Evolutionary conservation across 2,888 invertebrate species (phyloP).

Genomic region (Latrodectus hesperus): DNA sequence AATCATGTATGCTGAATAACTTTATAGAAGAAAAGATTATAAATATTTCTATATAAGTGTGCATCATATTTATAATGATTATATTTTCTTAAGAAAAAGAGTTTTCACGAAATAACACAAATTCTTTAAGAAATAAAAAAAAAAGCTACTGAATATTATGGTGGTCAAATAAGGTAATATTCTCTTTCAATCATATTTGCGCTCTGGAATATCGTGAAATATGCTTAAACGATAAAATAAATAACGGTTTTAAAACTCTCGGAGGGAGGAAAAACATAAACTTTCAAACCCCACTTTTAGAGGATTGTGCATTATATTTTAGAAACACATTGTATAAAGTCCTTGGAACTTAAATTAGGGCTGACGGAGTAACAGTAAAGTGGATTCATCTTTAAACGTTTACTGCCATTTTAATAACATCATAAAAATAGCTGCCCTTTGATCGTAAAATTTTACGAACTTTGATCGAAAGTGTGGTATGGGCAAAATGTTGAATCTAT

Average conservation of each 20-base stretch:
- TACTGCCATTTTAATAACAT: slow-evolving; percentile 49
- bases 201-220: not conserved
- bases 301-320: slow-evolving; percentile 14
- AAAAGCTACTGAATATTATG: not conserved
- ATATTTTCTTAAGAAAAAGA: not conserved
- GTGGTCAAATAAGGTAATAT: not conserved
- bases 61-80: too few relatives aligned
- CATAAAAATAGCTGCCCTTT: slow-evolving; percentile 35
- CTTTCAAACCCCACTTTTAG: not conserved
- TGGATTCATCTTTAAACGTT: slow-evolving; percentile 53
- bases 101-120: not conserved
- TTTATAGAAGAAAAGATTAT: too few relatives aligned
- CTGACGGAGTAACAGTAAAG: slow-evolving; percentile 4
- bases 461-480: slow-evolving; percentile 30
- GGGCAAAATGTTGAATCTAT: slow-evolving; percentile 24
- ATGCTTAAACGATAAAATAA: slow-evolving; percentile 12
- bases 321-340: slow-evolving; percentile 5
- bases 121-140: not conserved
- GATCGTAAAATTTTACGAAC: slow-evolving; percentile 51
- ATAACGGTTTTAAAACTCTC: slow-evolving; percentile 20
- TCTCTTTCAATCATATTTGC: slow-evolving; percentile 4
- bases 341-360: slow-evolving; percentile 27
- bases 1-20: too few relatives aligned
- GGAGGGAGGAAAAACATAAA: slow-evolving; percentile 28
- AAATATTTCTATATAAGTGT: too few relatives aligned